Evolutionary conservation across 2,113 vertebrate species (phyloP), one percentile per base, ranked within the genome.

Genomic region (Lagenorhynchus albirostris): DNA sequence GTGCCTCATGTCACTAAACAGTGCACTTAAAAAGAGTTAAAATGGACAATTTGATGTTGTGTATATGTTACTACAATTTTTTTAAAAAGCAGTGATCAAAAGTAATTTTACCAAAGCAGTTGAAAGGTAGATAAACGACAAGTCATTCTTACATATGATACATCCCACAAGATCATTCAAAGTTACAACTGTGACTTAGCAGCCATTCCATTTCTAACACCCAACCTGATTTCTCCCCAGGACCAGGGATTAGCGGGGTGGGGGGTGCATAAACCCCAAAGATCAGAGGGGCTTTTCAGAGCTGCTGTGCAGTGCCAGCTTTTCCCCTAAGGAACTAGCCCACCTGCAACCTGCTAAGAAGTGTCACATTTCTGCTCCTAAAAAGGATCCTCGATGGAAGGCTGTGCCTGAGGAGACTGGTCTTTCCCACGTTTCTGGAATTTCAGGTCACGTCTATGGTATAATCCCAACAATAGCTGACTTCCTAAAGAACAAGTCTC

Each of bases 341-440:
- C 60, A 47, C 60, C 3, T 5, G 89, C n/a, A 55, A 36, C 21
- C 84, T 21, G 8, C 77, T 5, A 83, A 21, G 25, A 65, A 6
- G 33, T 15, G 71, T 87, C 85, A 53, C 50, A 85, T 95, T 94
- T 83, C 94, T 76, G 38, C 50, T 81, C 90, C 74, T 96, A 70
- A 79, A 76, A 58, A 36, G 8, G 76, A 21, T 70, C 88, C 86
- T 47, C 91, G 85, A 93, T 92, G 88, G 58, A 92, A 94, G 3
- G 18, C 55, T 47, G 31, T 77, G 25, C 63, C 68, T 53, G n/a
- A 20, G 88, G 95, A 94, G 77, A 60, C 21, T 71, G 84, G 15
- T 63, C 6, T 95, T 97, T 98, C 95, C 94, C 93, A 98, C 50
- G 6, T 82, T 98, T 96, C 94, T 97, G 94, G 21, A 53, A 95